phyloP scores from a whole-genome alignment of 2,797 vertebrate species.

The Lates japonicus region DNA sequence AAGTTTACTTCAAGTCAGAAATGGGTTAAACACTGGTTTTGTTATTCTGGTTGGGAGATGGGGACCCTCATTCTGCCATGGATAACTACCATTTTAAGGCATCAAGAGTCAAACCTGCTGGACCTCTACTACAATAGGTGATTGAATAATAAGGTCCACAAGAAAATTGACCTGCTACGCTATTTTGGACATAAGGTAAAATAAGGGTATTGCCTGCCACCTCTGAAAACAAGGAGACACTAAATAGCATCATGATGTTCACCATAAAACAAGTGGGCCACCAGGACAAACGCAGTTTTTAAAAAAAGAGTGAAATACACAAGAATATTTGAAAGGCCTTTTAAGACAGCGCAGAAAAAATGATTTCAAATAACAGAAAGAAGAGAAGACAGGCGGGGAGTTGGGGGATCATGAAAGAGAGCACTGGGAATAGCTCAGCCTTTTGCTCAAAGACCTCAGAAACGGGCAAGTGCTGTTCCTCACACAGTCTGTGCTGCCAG shows the following conservation, averaged over 20 bases:
- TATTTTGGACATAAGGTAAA: background rate
- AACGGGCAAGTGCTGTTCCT: conserved; percentile 80
- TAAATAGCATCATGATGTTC: background rate
- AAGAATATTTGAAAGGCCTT: conserved; percentile 82
- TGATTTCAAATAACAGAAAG: conserved; percentile 39
- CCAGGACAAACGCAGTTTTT: background rate
- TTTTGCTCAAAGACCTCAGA: conserved; percentile 86
- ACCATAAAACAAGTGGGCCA: background rate
- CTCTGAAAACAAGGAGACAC: background rate
- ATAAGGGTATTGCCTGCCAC: background rate
- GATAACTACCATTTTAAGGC: background rate
- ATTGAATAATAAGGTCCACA: background rate
- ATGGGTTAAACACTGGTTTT: background rate
- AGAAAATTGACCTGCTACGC: background rate
- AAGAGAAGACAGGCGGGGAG: conserved; percentile 24
- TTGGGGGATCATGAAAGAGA: conserved; percentile 33
- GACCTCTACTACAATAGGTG: background rate
- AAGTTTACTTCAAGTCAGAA: background rate
- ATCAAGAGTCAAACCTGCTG: background rate
- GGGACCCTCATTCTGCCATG: background rate
- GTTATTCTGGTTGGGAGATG: background rate
- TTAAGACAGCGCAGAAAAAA: conserved; percentile 75
- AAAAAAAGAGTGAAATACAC: background rate
- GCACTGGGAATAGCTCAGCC: conserved; percentile 76
- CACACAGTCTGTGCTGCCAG: conserved; percentile 16